Percentiles rank a stretch among this genome's conserved stretches.
phyloP scores from a whole-genome alignment of 2,797 vertebrate species.

The Rhinichthys osculus region DNA sequence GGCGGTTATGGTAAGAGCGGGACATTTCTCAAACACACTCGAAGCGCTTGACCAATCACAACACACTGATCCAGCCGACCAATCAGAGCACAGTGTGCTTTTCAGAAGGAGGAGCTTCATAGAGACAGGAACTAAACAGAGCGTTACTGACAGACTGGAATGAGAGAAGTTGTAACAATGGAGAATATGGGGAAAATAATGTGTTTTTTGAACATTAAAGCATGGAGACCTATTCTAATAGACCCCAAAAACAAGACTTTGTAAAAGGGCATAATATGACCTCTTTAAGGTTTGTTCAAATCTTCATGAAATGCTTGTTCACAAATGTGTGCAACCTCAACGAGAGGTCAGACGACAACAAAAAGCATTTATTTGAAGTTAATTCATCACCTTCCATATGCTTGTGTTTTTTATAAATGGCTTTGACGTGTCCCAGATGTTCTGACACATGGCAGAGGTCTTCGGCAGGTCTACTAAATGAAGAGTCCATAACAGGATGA shows the following conservation, averaged over 20 bases:
- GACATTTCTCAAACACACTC: not conserved
- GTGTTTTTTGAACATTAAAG: not conserved
- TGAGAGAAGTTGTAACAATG: not conserved
- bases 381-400: slow-evolving; percentile 31
- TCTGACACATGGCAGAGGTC: too few species aligned
- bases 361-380: slow-evolving; percentile 19
- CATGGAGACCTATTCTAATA: not conserved
- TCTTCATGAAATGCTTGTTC: not conserved
- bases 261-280: not conserved
- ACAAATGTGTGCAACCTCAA: slow-evolving; percentile 1
- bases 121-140: too few species aligned
- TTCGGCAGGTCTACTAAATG: too few species aligned
- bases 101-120: too few species aligned
- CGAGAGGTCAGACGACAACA: not conserved
- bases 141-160: not conserved
- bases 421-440: too few species aligned
- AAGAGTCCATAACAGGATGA: too few species aligned
- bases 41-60: not conserved
- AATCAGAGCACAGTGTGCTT: too few species aligned
- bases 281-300: not conserved
- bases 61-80: too few species aligned
- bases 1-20: not conserved
- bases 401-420: too few species aligned
- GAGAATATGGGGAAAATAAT: not conserved
- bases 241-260: not conserved